A percentile compares a stretch with the other conserved stretches of the same genome.
phyloP scores from a whole-genome alignment of 92 coral and sea anemone genomes.

The Phenganax marumi region DNA sequence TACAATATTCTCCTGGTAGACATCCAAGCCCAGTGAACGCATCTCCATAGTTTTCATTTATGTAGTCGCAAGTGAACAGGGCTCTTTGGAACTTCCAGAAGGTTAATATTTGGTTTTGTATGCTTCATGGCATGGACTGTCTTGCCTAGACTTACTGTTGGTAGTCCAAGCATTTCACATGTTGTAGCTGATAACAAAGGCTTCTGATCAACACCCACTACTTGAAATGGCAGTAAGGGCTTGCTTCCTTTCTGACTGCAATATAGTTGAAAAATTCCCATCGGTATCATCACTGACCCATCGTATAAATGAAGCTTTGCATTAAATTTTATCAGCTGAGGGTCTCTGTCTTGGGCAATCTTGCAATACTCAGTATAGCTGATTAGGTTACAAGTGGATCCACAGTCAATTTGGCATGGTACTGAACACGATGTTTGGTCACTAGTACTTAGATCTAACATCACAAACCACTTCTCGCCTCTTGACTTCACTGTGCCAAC shows the following conservation, averaged over 20 bases:
- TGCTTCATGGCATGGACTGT: slow-evolving; percentile 5
- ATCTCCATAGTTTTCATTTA: slow-evolving; percentile 6
- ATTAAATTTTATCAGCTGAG: slow-evolving; percentile 15
- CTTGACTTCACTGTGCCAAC: not conserved
- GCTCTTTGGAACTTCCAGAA: slow-evolving; percentile 21
- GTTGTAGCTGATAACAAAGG: slow-evolving; percentile 42
- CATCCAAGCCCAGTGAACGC: slow-evolving; percentile 5
- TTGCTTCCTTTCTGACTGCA: slow-evolving; percentile 41
- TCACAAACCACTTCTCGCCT: slow-evolving; percentile 30
- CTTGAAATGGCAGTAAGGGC: slow-evolving; percentile 53
- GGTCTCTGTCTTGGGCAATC: slow-evolving; percentile 41
- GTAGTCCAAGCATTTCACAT: slow-evolving; percentile 33
- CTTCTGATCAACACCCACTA: slow-evolving; percentile 41
- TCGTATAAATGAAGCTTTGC: slow-evolving; percentile 44
- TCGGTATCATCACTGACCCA: slow-evolving; percentile 33
- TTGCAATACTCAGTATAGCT: slow-evolving; percentile 25
- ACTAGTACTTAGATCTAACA: slow-evolving; percentile 25
- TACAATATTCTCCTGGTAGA: slow-evolving; percentile 28
- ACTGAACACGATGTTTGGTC: too few relatives aligned
- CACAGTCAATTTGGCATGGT: slow-evolving; percentile 33
- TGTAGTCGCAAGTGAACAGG: slow-evolving; percentile 21
- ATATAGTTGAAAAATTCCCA: slow-evolving; percentile 21
- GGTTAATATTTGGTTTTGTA: not conserved
- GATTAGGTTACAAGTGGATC: slow-evolving; percentile 15
- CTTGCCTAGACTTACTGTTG: slow-evolving; percentile 16